Evolutionary conservation across 2,113 vertebrate genomes (phyloP), one percentile per base, ranked within the genome.

Genomic region (Buteo buteo): DNA sequence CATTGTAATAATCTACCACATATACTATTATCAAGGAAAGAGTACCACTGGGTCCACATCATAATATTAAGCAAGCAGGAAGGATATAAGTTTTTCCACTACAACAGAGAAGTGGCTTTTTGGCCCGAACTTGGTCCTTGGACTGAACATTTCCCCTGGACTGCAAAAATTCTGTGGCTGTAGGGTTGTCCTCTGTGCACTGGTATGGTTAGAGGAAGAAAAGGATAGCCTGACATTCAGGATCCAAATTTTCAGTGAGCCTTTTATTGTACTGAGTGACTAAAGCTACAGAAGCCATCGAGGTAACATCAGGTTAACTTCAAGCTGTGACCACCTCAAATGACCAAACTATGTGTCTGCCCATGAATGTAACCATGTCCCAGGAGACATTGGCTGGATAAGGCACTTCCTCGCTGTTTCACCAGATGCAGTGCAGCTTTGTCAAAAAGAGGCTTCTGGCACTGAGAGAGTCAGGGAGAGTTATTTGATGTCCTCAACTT

Each of bases 341-440:
- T 7, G 42, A 49, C 11, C 20, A 42, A 73, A 64, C 16, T 38
- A 0, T 45, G 28, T 50, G 16, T 22, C 52, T 72, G 34, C 54
- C 19, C 4, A 4, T 5, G 25, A 45, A 4, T 0, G 0, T 13
- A 40, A 36, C 21, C 11, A 5, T 7, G 26, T n/a, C 38, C 54
- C 22, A 61, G 70, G 44, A 85, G 73, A 82, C 15, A 40, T 21
- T 25, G 16, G n/a, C 8, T 42, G 36, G 7, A 13, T 69, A 66
- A 84, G 15, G 36, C 31, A 52, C 20, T 81, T 64, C 32, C 25
- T 93, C 1, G 0, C 29, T 66, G 7, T 50, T 89, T 52, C 21
- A 49, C 73, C 54, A 90, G 62, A 76, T 31, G 38, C 12, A 22
- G 7, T 12, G n/a, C 21, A 85, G 62, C 45, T 80, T 88, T 67